Base-by-base conservation (phyloP, 1,140 invertebrate genomes). In the Hyles vespertilio region DNA sequence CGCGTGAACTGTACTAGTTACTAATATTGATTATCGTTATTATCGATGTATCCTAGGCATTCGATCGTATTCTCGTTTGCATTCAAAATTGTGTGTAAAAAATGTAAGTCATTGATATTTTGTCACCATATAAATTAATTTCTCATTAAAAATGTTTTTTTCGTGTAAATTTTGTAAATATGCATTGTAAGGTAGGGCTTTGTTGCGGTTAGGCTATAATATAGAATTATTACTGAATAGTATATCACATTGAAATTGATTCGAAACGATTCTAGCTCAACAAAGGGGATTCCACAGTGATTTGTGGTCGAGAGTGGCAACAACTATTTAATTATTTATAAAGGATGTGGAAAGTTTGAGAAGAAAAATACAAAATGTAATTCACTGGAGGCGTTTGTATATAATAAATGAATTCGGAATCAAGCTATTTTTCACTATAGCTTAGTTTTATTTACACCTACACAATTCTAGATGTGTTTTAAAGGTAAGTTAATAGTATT, bases 91-190 rank as follows among this genome's bases (percentile, higher is more conserved):
- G 47, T 48, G 22, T 48, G 47, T 48, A 48, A 22, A 48, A 48
- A 22, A 48, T 40, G 36, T 40, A 40, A 40, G 36, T 40, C 36
- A 40, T 40, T 40, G 8, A 40, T 40, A 40, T 40, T 22, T 40
- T 40, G 47, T 48, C 10, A 48, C 3, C n/a, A 22, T 46, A 12
- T n/a, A 33, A 34, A 33, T 51, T 32, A 33, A 22, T 51, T 51
- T 33, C 3, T n/a, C 10, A 22, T 51, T 51, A 51, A 33, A 56
- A 51, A 43, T 50, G 3, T 54, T 54, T 59, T 58, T 67, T 51
- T 69, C 46, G 45, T 81, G 79, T 81, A 81, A 76, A 81, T 79
- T 78, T 72, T 81, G 79, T 81, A 81, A 78, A 81, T 81, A 81
- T 71, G 50, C 54, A 57, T 68, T 57, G 59, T 79, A 74, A 69